phyloP scores from a whole-genome alignment of 2,888 invertebrate genomes.

The Dasysyrphus tricinctus region DNA sequence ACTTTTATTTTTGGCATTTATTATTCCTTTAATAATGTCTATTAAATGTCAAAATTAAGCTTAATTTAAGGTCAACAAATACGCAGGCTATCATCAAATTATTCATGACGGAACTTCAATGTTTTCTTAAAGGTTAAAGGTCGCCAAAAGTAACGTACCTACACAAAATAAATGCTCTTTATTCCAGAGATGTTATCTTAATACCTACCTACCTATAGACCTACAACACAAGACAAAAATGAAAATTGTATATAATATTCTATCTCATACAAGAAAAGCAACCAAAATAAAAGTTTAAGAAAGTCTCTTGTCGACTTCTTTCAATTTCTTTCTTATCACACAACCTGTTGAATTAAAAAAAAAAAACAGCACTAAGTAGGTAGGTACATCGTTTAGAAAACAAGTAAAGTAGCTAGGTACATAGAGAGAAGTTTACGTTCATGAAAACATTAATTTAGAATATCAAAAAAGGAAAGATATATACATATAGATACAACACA shows the following conservation, averaged over 20 bases:
- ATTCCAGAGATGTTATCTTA: neutral
- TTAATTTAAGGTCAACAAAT: neutral
- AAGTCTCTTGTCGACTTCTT: neutral
- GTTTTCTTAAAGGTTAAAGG: conserved; percentile 7
- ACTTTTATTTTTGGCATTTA: neutral
- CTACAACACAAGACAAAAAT: neutral
- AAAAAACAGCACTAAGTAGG: neutral
- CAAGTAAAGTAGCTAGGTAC: neutral
- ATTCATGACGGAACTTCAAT: neutral
- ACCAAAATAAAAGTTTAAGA: neutral
- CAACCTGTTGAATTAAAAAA: conserved; percentile 31
- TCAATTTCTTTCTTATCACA: neutral
- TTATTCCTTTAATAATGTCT: neutral
- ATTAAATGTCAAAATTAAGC: conserved; percentile 7
- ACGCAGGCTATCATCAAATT: neutral
- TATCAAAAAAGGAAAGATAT: neutral
- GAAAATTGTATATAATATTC: neutral
- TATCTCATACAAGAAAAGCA: neutral
- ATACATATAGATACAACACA: neutral
- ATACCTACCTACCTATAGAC: neutral
- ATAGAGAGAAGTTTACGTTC: neutral
- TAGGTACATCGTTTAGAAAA: neutral
- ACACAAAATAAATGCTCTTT: neutral
- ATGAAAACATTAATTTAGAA: conserved; percentile 23
- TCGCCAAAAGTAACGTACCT: neutral